Percentiles rank a stretch among this genome's conserved stretches.
phyloP scores from a whole-genome alignment of 37 sponge, comb jelly and placozoan species.

The Halisarca cf. caerulea region DNA sequence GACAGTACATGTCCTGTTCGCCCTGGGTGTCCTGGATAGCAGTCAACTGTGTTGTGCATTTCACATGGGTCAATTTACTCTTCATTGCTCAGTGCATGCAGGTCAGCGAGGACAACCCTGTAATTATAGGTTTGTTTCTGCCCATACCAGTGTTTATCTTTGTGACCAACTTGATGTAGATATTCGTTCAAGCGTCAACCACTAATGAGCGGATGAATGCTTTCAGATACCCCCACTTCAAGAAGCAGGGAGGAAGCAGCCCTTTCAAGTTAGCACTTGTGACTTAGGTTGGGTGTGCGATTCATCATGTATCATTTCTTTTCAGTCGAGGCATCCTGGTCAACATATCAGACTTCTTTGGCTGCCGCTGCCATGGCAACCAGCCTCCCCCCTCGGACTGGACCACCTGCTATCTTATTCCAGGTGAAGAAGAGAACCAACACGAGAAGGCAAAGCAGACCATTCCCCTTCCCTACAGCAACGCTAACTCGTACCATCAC shows the following conservation, averaged over 20 bases:
- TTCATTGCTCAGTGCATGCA: slow-evolving; percentile 79
- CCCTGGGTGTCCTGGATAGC: slow-evolving; percentile 81
- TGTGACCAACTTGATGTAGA: too few relatives aligned
- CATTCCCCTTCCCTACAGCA: slow-evolving; percentile 25
- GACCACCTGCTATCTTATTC: slow-evolving; percentile 65
- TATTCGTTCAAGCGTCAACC: slow-evolving; percentile 67
- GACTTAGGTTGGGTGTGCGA: background rate
- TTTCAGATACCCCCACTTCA: slow-evolving; percentile 63
- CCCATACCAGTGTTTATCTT: too few relatives aligned
- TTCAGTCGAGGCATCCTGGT: slow-evolving; percentile 67
- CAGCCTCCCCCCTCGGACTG: slow-evolving; percentile 47
- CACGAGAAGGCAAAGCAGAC: background rate
- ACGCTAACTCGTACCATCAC: too few relatives aligned
- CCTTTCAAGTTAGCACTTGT: slow-evolving; percentile 69
- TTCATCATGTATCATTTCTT: background rate
- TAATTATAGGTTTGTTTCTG: background rate
- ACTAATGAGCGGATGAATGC: slow-evolving; percentile 80
- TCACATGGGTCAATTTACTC: slow-evolving; percentile 86
- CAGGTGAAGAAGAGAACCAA: slow-evolving; percentile 5
- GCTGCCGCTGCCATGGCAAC: slow-evolving; percentile 58
- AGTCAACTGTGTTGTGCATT: slow-evolving; percentile 61
- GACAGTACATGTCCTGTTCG: slow-evolving; percentile 44
- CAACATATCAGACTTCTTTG: slow-evolving; percentile 74
- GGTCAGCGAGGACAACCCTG: slow-evolving; percentile 47
- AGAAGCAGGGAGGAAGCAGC: slow-evolving; percentile 48